Evolutionary conservation across 2,797 vertebrate genomes (phyloP), one percentile per base, ranked within the genome.

Genomic region (Sebastes oblongus): DNA sequence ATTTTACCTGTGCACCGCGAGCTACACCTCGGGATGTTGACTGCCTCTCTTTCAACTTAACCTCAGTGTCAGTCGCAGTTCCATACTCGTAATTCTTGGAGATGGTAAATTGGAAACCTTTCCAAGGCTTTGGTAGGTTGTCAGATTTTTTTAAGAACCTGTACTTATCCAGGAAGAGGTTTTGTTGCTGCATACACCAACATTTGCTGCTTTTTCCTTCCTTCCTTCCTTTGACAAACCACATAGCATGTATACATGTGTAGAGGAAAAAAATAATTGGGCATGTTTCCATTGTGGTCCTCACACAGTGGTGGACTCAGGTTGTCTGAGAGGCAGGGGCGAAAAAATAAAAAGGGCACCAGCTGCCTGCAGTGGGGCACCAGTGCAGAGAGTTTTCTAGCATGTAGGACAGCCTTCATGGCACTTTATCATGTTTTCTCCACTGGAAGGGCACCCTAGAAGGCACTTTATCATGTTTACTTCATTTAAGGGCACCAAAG

Each of bases 141-240:
- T 54, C 18, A 29, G 10, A 46, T 27, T 72, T 68, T 55, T 55
- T 29, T 22, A 52, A 13, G 30, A 78, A 70, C 39, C 42, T 71
- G 27, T 56, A 60, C 11, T 79, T 73, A 72, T 69, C 36, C 42
- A 70, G 34, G 30, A 76, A 68, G 34, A 61, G 34, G 46, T 50
- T 69, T 76, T 70, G 25, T 69, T 66, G 72, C 60, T 42, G 9
- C 39, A 70, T 29, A 32, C 34, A 54, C 6, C 9, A 34, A 11
- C 34, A 27, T 9, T 42, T 39, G 10, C 11, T 58, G 42, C 16
- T 46, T 46, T 46, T 46, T 66, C n/a, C 34, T 66, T 64, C 16
- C 32, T 67, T 34, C 34, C 34, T 36, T 76, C 18, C 11, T 74
- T 56, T 61, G 12, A 42, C 62, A 56, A 66, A 78, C 36, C 74